Percentiles rank a stretch among this genome's conserved stretches.
Conservation (phyloP, 2,888 invertebrate genomes). For the Cheilosia soror region DNA sequence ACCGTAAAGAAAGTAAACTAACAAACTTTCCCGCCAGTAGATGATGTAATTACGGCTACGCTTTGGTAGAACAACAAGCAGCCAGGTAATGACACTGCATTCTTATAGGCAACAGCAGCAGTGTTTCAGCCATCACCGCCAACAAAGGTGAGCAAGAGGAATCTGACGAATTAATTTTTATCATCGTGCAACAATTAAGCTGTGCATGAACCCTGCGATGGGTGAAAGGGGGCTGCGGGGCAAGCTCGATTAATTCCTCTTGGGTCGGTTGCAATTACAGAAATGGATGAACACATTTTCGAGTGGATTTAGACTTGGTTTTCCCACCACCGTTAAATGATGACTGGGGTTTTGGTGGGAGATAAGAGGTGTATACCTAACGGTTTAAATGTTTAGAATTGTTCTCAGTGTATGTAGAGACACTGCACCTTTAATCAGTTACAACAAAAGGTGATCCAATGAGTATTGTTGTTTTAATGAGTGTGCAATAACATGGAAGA, state of each 20-base stretch:
- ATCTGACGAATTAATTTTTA: conserved; percentile 50
- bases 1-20: conserved; percentile 67
- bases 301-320: conserved; percentile 14
- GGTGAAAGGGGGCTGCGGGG: not conserved
- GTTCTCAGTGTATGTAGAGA: conserved; percentile 1
- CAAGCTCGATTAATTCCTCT: not conserved
- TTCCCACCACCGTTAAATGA: not conserved
- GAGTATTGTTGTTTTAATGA: no score
- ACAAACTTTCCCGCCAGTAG: conserved; percentile 48
- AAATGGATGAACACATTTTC: conserved; percentile 19
- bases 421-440: conserved; percentile 27
- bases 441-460: not conserved
- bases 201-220: conserved; percentile 28
- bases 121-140: conserved; percentile 25
- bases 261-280: conserved; percentile 30
- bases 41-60: conserved; percentile 60
- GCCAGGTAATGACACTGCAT: conserved; percentile 57
- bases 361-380: conserved; percentile 27
- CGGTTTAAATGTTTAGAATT: conserved; percentile 27
- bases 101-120: conserved; percentile 17
- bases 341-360: conserved; percentile 18
- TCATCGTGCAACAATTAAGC: conserved; percentile 55
- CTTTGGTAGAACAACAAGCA: conserved; percentile 39
- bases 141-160: conserved; percentile 43
- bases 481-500: no score